A percentile compares a stretch with the other conserved stretches of the same genome.
phyloP scores from a whole-genome alignment of 2,113 vertebrate genomes.

The Mola mola region DNA sequence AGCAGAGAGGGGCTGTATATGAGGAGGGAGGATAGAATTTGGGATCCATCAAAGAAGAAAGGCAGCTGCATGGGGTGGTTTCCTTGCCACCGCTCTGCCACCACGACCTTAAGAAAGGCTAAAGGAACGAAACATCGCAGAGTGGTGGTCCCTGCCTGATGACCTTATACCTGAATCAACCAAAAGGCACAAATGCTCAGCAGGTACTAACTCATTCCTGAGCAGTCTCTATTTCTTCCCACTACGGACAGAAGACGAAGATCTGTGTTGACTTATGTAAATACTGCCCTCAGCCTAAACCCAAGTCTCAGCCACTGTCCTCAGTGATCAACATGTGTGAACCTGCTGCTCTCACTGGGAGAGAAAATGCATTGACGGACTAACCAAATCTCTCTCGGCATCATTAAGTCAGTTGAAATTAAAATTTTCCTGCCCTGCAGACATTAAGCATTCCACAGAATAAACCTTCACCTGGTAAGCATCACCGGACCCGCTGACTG shows the following conservation, averaged over 20 bases:
- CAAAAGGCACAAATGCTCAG: neutral
- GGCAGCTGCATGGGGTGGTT: neutral
- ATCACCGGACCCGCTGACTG: neutral
- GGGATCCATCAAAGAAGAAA: neutral
- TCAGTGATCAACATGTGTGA: constrained; percentile 29
- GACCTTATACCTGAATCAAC: neutral
- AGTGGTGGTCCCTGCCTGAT: neutral
- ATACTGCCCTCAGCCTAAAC: constrained; percentile 11
- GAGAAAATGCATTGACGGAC: constrained; percentile 28
- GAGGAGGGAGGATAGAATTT: neutral
- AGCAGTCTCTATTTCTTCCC: neutral
- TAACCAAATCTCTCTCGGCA: constrained; percentile 32
- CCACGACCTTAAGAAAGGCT: neutral
- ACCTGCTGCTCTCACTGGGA: constrained; percentile 22
- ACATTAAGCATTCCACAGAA: neutral
- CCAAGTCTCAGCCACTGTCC: constrained; percentile 3
- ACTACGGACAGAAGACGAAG: neutral
- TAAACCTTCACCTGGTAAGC: constrained; percentile 37
- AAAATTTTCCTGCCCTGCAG: constrained; percentile 6
- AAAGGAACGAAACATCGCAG: neutral
- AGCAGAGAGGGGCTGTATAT: neutral
- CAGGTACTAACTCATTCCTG: neutral
- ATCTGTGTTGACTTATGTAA: constrained; percentile 5
- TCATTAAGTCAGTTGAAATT: constrained; percentile 39
- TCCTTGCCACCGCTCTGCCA: neutral